Evolutionary conservation across 2,113 vertebrate species (phyloP).

Genomic region (Salvelinus alpinus): DNA sequence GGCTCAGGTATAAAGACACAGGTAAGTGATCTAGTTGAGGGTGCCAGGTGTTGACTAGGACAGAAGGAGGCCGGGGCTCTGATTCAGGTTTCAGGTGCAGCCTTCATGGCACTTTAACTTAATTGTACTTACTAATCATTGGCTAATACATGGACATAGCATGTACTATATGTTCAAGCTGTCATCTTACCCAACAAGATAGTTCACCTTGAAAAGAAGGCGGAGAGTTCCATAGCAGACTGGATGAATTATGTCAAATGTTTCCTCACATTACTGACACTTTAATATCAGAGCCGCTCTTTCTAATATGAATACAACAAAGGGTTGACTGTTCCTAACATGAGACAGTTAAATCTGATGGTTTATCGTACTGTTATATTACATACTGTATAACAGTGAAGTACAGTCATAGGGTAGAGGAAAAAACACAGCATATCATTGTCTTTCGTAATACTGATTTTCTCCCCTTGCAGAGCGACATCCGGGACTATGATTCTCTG

Average conservation of each 20-base stretch:
- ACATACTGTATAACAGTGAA: no score
- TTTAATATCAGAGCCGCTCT: no score
- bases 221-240: neutral
- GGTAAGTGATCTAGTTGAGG: conserved; percentile 55
- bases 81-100: conserved; percentile 63
- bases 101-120: conserved; percentile 46
- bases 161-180: neutral
- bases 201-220: neutral
- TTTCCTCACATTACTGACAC: no score
- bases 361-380: no score
- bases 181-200: neutral
- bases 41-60: conserved; percentile 55
- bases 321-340: no score
- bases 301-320: no score
- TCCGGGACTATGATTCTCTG: conserved; percentile 83
- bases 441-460: conserved; percentile 9
- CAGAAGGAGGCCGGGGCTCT: conserved; percentile 36
- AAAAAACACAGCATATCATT: no score
- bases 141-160: neutral
- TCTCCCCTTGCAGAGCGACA: conserved; percentile 78
- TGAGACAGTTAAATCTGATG: no score
- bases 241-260: no score
- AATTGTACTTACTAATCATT: conserved; percentile 44
- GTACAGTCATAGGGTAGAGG: no score
- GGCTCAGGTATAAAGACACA: conserved; percentile 46